Evolutionary conservation across 2,888 invertebrate species (phyloP), one percentile per base, ranked within the genome.

Genomic region (Acanthococcus lagerstroemiae): DNA sequence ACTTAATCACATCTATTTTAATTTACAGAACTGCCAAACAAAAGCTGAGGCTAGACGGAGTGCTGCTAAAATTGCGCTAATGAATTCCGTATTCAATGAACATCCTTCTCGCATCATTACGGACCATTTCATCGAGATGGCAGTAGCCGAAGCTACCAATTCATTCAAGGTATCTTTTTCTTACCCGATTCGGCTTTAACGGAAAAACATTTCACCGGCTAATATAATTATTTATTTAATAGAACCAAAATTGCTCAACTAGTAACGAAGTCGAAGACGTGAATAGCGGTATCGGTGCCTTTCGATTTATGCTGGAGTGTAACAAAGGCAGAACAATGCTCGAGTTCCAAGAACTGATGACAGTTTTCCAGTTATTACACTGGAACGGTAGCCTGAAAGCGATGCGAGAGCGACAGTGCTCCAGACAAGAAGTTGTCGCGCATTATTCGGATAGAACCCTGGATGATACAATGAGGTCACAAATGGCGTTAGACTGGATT

Each of bases 361-460:
- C 94, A n/a, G 94, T 95, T 55, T 95, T 95, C 78, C 94, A 95
- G 78, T 80, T 95, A 71, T 81, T 95, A 61, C 95, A 95, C 78
- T 95, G 95, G 95, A 95, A 95, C 77, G 95, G 95, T n/a, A 92
- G 91, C 71, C 78, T 95, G 72, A 90, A 93, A 72, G 94, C 94
- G 52, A 94, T 95, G 94, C 82, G 94, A 55, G 94, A 95, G 77
- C 82, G 94, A 52, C 93, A 94, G 76, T 95, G 95, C 78, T 93
- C 93, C 68, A 81, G 94, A 71, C 93, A 94, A 76, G 94, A 94
- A 77, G 87, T 88, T 46, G 90, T 94, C 21, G 91, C 92, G 55
- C 94, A 95, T 77, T 95, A 95, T 77, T 92, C 92, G 22, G 89
- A 93, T 76, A 83, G 94, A 24, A 89, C 91, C 46, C 81, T 95